A percentile compares a stretch with the other conserved stretches of the same genome.
Evolutionary conservation across 2,888 invertebrate genomes (phyloP).

Genomic region (Cinara cedri): DNA sequence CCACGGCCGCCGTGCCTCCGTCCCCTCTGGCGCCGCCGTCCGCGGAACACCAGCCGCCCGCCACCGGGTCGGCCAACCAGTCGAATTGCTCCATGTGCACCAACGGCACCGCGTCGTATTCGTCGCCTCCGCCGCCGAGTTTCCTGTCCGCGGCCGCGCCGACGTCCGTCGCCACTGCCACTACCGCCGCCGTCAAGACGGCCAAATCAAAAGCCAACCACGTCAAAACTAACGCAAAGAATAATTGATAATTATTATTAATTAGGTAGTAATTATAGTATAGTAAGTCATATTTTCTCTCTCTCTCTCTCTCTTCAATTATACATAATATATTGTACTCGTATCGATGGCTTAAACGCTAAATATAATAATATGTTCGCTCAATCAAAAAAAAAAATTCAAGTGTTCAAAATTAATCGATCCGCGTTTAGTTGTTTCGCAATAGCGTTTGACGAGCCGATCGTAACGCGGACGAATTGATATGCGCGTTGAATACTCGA

Average conservation of each 20-base stretch:
- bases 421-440: too few species aligned
- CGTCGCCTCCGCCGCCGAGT: slow-evolving; percentile 30
- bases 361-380: too few species aligned
- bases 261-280: too few species aligned
- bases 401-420: too few species aligned
- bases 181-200: not conserved
- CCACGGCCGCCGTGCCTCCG: slow-evolving; percentile 49
- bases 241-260: not conserved
- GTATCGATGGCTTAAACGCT: too few species aligned
- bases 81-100: slow-evolving; percentile 25
- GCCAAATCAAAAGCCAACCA: slow-evolving; percentile 47
- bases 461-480: too few species aligned
- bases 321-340: too few species aligned
- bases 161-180: not conserved
- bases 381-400: too few species aligned
- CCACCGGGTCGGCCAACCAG: not conserved
- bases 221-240: slow-evolving; percentile 40
- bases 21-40: not conserved
- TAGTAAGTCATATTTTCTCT: too few species aligned
- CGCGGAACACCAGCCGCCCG: not conserved
- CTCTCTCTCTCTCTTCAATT: too few species aligned
- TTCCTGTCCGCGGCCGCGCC: slow-evolving; percentile 10
- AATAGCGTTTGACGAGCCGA: too few species aligned
- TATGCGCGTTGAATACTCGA: too few species aligned
- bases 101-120: slow-evolving; percentile 19